Evolutionary conservation across 2,888 invertebrate species (phyloP).

Genomic region (Acanthoscelides obtectus): DNA sequence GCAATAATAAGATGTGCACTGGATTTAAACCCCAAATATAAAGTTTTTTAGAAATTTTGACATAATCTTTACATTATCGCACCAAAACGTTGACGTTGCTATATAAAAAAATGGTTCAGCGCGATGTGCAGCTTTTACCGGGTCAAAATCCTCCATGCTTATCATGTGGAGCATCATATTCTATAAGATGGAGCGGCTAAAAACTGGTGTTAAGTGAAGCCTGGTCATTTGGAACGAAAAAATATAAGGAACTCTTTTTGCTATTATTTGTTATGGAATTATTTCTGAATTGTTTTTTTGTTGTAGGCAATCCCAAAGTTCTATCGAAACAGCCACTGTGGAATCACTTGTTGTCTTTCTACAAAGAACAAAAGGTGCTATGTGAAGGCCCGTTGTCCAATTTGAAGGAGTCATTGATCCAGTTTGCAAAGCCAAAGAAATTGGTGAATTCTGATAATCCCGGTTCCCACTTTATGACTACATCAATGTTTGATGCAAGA

Average conservation of each 20-base stretch:
- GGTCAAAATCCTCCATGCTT: too few species aligned
- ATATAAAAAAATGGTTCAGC: too few species aligned
- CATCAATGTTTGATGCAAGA: slow-evolving; percentile 93
- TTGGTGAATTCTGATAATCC: slow-evolving; percentile 92
- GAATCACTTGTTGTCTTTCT: slow-evolving; percentile 96
- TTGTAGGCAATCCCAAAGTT: slow-evolving; percentile 82
- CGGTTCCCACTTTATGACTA: slow-evolving; percentile 96
- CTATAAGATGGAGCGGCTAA: too few species aligned
- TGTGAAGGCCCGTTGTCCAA: slow-evolving; percentile 98
- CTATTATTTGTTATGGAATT: background rate
- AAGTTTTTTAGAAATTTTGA: too few species aligned
- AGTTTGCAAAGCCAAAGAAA: slow-evolving; percentile 96
- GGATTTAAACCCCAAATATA: background rate
- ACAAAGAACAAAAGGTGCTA: slow-evolving; percentile 94
- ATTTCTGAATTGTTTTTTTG: background rate
- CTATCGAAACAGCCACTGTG: slow-evolving; percentile 96
- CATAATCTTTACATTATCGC: too few species aligned
- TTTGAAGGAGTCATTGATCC: slow-evolving; percentile 92
- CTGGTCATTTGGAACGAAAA: too few species aligned
- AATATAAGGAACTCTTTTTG: too few species aligned
- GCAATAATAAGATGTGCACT: background rate
- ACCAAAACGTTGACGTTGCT: too few species aligned
- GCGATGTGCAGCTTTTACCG: too few species aligned
- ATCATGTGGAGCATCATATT: too few species aligned
- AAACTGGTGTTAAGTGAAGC: too few species aligned